Evolutionary conservation across 1,140 invertebrate genomes (phyloP).

Genomic region (Neodiprion pinetum): DNA sequence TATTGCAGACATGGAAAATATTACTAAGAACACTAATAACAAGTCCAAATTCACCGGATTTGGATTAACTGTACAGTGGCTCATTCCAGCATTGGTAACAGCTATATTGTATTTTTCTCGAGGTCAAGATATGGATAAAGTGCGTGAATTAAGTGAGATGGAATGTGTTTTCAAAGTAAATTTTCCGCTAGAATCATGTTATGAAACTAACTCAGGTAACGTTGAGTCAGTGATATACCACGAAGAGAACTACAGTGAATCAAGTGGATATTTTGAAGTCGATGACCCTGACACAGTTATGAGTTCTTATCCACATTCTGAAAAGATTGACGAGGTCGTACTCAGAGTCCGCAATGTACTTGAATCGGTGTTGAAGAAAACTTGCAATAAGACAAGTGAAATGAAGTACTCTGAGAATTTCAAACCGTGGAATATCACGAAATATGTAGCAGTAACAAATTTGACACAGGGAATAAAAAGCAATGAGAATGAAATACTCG

Average conservation of each 20-base stretch:
- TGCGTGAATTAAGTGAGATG: constrained; percentile 10
- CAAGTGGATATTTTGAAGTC: constrained; percentile 5
- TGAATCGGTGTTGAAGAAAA: constrained; percentile 24
- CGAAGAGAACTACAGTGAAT: constrained; percentile 4
- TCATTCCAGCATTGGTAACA: constrained; percentile 32
- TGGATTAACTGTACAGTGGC: constrained; percentile 34
- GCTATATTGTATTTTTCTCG: constrained; percentile 29
- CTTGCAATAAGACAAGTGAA: background rate
- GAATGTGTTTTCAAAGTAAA: constrained; percentile 30
- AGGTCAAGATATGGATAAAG: constrained; percentile 16
- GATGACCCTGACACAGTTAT: background rate
- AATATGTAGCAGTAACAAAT: background rate
- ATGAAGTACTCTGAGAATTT: background rate
- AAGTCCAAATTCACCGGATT: background rate
- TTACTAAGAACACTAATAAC: background rate
- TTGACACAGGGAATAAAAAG: background rate
- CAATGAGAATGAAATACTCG: background rate
- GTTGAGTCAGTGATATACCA: background rate
- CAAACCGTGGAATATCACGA: constrained; percentile 18
- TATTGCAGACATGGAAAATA: background rate
- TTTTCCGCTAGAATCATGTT: constrained; percentile 30
- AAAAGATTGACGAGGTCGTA: constrained; percentile 33
- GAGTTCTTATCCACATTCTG: constrained; percentile 10
- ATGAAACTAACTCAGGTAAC: background rate
- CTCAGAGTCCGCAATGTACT: constrained; percentile 33